These are phyloP conservation scores for Eupleurogrammus muticus DNA, from an alignment of 2,797 vertebrate genomes.

Conservation along the genomic window DNA sequence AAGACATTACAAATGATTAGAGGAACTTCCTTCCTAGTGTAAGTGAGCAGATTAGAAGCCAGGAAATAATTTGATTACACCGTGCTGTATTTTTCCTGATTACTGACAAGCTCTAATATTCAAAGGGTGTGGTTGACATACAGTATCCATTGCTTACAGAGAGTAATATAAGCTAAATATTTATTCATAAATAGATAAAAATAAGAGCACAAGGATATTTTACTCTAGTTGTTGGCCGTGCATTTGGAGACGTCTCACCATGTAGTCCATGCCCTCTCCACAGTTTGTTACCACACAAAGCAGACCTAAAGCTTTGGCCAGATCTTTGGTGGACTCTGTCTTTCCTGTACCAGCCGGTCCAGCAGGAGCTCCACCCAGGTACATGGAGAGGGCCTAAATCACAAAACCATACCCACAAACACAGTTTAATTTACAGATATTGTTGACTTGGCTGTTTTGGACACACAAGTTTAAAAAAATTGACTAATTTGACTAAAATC, in stretches of 20 bases:
- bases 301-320: slow-evolving; percentile 95
- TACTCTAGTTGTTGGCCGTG: neutral
- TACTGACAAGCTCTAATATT: neutral
- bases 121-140: neutral
- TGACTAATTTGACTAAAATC: no score
- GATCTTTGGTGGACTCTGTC: slow-evolving; percentile 97
- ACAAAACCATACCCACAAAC: slow-evolving; percentile 35
- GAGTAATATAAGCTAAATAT: no score
- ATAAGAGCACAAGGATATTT: neutral
- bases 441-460: neutral
- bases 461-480: neutral
- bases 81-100: neutral
- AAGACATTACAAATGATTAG: neutral
- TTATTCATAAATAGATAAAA: neutral
- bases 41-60: neutral
- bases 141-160: no score
- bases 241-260: slow-evolving; percentile 80
- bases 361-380: slow-evolving; percentile 94
- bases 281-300: slow-evolving; percentile 98
- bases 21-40: neutral
- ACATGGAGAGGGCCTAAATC: slow-evolving; percentile 97
- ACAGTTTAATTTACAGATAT: neutral
- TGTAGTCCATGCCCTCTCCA: slow-evolving; percentile 98
- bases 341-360: slow-evolving; percentile 98
- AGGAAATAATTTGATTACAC: neutral